Evolutionary conservation across 2,888 invertebrate species (phyloP).

Genomic region (Drosophila pseudotalamancana): DNA sequence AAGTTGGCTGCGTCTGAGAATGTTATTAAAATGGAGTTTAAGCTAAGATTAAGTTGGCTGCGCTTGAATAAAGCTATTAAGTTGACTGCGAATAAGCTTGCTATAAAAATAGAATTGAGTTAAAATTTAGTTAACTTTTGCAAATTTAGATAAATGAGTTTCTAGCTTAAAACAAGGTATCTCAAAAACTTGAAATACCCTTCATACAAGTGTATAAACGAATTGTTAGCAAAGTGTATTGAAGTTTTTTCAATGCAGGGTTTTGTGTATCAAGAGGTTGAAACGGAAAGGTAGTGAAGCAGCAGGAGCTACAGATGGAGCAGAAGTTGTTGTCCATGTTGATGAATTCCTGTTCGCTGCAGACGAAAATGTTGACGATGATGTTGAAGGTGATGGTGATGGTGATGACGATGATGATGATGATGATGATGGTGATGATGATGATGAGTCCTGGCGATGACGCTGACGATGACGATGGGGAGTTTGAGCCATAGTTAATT

Average conservation of each 20-base stretch:
- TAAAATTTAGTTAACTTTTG: neutral
- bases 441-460: constrained; percentile 12
- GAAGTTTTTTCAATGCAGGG: constrained; percentile 34
- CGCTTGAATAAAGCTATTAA: no score
- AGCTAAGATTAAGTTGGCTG: no score
- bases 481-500: constrained; percentile 60
- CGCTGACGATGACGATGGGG: constrained; percentile 17
- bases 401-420: constrained; percentile 14
- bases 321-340: constrained; percentile 42
- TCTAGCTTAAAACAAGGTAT: neutral
- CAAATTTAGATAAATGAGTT: neutral
- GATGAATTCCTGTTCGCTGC: constrained; percentile 60
- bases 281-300: constrained; percentile 8
- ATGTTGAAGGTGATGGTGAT: constrained; percentile 16
- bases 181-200: constrained; percentile 6
- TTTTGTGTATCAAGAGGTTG: constrained; percentile 12
- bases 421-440: constrained; percentile 11
- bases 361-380: constrained; percentile 36
- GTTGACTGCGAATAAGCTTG: no score
- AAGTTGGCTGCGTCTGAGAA: constrained; percentile 15
- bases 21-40: neutral
- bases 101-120: no score
- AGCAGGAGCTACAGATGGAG: neutral
- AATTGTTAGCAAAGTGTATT: constrained; percentile 42
- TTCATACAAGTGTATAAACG: neutral